Percentiles rank a stretch among this genome's conserved stretches.
phyloP scores from a whole-genome alignment of 92 coral and sea anemone genomes.

The Plumapathes pennacea region DNA sequence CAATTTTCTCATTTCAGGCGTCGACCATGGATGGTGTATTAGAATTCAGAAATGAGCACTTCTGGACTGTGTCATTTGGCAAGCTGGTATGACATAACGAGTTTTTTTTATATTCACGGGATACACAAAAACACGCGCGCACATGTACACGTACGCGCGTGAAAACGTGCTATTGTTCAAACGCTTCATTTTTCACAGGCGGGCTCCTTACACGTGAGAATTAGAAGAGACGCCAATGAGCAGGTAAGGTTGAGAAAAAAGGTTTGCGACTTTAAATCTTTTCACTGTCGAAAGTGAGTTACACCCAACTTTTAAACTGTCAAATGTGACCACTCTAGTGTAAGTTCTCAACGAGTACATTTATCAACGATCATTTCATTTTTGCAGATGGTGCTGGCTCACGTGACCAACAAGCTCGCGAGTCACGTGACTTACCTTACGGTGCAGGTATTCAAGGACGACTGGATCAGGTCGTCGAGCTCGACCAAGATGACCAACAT shows the following conservation, averaged over 20 bases:
- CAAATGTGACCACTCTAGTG: too few relatives aligned
- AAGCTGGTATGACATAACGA: slow-evolving; percentile 63
- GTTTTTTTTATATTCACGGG: neutral
- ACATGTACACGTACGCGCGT: neutral
- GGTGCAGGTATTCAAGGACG: slow-evolving; percentile 95
- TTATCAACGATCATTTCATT: neutral
- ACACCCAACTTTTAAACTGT: neutral
- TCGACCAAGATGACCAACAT: slow-evolving; percentile 67
- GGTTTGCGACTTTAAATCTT: too few relatives aligned
- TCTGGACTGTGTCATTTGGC: slow-evolving; percentile 98
- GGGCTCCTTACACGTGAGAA: slow-evolving; percentile 92
- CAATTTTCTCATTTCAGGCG: slow-evolving; percentile 54
- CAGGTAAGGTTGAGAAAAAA: too few relatives aligned
- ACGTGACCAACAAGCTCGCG: slow-evolving; percentile 90
- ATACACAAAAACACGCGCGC: neutral
- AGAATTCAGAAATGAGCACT: slow-evolving; percentile 93
- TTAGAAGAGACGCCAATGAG: slow-evolving; percentile 96
- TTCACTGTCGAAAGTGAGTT: neutral
- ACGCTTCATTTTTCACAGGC: slow-evolving; percentile 35
- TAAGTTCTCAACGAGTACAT: too few relatives aligned
- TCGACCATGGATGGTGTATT: slow-evolving; percentile 98
- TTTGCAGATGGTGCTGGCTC: slow-evolving; percentile 90
- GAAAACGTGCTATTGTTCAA: neutral
- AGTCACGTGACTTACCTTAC: slow-evolving; percentile 79
- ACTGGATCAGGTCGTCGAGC: slow-evolving; percentile 86